Conservation (phyloP, 2,797 vertebrate species). For the Leptoclinus maculatus region DNA sequence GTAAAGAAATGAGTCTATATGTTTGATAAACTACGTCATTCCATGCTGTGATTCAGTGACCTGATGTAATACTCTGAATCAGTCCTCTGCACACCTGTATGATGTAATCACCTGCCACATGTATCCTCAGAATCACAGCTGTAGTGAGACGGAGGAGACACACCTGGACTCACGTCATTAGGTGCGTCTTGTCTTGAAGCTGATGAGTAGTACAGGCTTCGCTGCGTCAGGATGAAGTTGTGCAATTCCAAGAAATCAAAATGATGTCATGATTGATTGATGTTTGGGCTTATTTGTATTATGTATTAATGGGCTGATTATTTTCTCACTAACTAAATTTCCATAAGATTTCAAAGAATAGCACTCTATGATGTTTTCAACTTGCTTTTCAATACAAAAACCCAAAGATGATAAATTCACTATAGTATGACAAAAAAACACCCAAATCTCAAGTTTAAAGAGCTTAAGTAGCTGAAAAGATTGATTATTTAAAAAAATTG, state of each 20-base stretch:
- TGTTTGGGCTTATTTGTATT: background rate
- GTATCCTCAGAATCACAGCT: conserved; percentile 15
- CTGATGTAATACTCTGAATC: conserved; percentile 50
- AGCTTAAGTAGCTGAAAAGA: background rate
- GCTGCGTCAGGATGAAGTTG: background rate
- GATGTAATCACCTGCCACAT: conserved; percentile 29
- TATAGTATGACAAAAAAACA: background rate
- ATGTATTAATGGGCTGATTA: background rate
- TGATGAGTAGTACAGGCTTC: background rate
- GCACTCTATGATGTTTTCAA: background rate
- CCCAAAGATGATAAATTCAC: background rate
- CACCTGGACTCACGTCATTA: conserved; percentile 22
- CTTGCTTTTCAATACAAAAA: background rate
- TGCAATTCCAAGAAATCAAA: background rate
- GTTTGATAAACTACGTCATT: background rate
- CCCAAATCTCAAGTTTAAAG: background rate
- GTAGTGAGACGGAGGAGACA: background rate
- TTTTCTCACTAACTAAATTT: background rate
- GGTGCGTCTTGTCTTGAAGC: background rate
- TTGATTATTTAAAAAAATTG: background rate
- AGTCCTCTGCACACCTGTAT: conserved; percentile 56
- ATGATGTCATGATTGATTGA: background rate
- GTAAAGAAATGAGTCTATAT: background rate
- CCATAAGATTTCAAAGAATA: background rate
- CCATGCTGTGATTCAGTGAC: conserved; percentile 12